phyloP scores from a whole-genome alignment of 2,888 invertebrate genomes.

The Rhorus exstirpatorius region DNA sequence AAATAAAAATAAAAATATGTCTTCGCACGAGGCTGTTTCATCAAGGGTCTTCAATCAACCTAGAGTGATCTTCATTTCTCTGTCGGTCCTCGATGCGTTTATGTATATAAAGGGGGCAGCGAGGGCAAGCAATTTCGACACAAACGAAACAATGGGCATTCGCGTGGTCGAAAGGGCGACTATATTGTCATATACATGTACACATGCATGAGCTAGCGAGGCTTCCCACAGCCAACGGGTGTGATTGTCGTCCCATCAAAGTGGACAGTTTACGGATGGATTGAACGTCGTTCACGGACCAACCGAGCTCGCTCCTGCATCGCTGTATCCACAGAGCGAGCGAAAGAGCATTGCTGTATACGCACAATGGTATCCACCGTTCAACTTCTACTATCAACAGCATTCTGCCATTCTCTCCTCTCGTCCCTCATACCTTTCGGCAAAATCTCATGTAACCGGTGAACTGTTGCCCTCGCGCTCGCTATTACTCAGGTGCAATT shows the following conservation, averaged over 20 bases:
- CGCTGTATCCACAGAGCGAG: background rate
- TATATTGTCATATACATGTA: conserved; percentile 37
- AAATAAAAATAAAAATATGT: conserved; percentile 22
- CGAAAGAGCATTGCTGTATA: conserved; percentile 14
- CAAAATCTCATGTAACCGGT: conserved; percentile 69
- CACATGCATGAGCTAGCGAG: conserved; percentile 29
- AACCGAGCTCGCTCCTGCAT: conserved; percentile 37
- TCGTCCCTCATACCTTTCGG: conserved; percentile 48
- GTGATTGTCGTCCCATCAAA: conserved; percentile 85
- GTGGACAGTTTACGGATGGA: conserved; percentile 86
- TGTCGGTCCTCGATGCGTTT: conserved; percentile 70
- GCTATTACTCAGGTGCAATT: conserved; percentile 84
- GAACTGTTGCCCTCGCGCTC: conserved; percentile 66
- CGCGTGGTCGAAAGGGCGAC: conserved; percentile 68
- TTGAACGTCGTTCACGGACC: conserved; percentile 76
- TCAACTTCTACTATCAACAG: conserved; percentile 46
- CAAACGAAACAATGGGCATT: conserved; percentile 80
- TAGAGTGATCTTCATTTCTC: conserved; percentile 83
- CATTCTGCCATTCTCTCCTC: conserved; percentile 55
- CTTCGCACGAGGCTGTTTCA: conserved; percentile 17
- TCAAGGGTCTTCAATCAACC: conserved; percentile 77
- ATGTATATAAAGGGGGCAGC: conserved; percentile 42
- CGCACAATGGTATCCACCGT: conserved; percentile 68
- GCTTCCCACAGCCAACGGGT: conserved; percentile 77
- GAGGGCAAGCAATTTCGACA: conserved; percentile 80